These are phyloP conservation scores for Drosophila grimshawi DNA, from an alignment of 1,140 invertebrate species.

Conservation along the genomic window DNA sequence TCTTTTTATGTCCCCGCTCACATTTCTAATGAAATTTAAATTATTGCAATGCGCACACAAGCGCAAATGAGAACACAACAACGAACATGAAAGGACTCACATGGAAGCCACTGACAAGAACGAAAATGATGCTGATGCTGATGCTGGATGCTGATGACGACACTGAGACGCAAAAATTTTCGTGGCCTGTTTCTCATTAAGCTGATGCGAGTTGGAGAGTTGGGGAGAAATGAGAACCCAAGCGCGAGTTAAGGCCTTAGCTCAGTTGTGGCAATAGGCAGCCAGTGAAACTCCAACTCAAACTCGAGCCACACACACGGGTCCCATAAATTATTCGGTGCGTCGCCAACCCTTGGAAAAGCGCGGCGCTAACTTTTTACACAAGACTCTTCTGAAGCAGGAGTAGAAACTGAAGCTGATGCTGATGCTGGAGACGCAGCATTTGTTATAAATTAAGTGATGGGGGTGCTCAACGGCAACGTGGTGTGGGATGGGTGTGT, in stretches of 20 bases:
- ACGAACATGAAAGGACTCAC: slow-evolving; percentile 42
- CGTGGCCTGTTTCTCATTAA: slow-evolving; percentile 74
- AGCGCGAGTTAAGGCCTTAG: slow-evolving; percentile 30
- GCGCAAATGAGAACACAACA: slow-evolving; percentile 59
- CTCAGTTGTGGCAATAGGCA: slow-evolving; percentile 5
- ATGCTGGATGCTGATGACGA: slow-evolving; percentile 18
- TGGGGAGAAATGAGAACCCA: slow-evolving; percentile 8
- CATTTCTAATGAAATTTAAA: slow-evolving; percentile 58
- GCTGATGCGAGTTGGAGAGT: slow-evolving; percentile 54
- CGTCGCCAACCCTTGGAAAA: slow-evolving; percentile 66
- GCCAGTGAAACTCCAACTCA: slow-evolving; percentile 4
- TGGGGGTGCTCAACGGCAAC: slow-evolving; percentile 57
- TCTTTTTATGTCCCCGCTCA: too few relatives aligned
- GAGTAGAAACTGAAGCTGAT: slow-evolving; percentile 10
- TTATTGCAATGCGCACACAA: slow-evolving; percentile 65
- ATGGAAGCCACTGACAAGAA: slow-evolving; percentile 7
- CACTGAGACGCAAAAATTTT: slow-evolving; percentile 58
- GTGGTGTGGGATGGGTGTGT: background rate
- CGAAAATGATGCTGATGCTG: slow-evolving; percentile 3
- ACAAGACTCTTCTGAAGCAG: slow-evolving; percentile 3
- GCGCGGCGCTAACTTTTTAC: slow-evolving; percentile 55
- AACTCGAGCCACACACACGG: slow-evolving; percentile 35
- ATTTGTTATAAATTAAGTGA: slow-evolving; percentile 81
- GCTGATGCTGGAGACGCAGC: slow-evolving; percentile 31
- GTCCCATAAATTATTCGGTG: slow-evolving; percentile 73